These are phyloP conservation scores for Meta bourneti DNA, from an alignment of 2,888 invertebrate species.

Conservation along the genomic window DNA sequence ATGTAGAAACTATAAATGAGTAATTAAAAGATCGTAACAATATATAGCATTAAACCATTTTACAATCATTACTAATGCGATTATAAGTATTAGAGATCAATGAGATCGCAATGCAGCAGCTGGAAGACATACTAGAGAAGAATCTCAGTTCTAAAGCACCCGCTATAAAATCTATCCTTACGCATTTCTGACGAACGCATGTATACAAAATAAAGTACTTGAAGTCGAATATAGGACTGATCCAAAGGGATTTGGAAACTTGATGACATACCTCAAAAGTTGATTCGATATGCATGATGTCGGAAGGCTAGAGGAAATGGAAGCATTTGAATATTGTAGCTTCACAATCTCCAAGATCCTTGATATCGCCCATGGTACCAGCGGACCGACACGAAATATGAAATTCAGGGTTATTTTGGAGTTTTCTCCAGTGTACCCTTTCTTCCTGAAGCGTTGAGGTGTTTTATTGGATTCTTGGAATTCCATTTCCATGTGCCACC, in stretches of 20 bases:
- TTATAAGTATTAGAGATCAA: no score
- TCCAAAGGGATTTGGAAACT: background rate
- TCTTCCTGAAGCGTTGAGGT: background rate
- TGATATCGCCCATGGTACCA: background rate
- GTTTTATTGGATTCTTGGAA: background rate
- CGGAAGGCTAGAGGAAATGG: background rate
- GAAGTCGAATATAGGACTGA: background rate
- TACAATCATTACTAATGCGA: no score
- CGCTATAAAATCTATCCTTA: no score
- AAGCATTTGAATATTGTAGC: background rate
- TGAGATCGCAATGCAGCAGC: no score
- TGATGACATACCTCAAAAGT: constrained; percentile 3
- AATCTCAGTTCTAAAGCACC: no score
- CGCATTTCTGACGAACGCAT: no score
- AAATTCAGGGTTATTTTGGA: background rate
- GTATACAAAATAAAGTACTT: background rate
- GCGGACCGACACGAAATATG: background rate
- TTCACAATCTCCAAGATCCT: background rate
- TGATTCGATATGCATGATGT: constrained; percentile 18
- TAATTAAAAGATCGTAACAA: no score
- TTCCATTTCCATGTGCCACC: background rate
- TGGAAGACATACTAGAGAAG: no score
- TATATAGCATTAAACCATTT: no score
- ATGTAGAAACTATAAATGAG: no score
- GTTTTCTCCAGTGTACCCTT: background rate